These are phyloP conservation scores for Bathynomus jamesi DNA, from an alignment of 1,140 invertebrate genomes.

Conservation along the genomic window DNA sequence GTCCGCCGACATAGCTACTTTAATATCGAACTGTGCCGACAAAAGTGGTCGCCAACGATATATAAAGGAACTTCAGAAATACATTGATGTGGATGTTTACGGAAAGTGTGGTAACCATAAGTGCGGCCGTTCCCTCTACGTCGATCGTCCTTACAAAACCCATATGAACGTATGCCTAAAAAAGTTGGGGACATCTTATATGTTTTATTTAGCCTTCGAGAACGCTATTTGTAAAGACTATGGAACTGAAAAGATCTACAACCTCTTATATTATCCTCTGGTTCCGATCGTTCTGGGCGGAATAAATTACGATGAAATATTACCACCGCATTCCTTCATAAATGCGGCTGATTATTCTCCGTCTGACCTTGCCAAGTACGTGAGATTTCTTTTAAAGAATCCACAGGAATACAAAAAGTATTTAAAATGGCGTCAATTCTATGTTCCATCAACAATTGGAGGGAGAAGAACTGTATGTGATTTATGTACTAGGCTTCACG, in stretches of 20 bases:
- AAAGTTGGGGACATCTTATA: constrained; percentile 35
- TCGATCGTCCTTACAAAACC: constrained; percentile 5
- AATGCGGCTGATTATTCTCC: constrained; percentile 17
- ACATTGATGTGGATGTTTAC: constrained; percentile 86
- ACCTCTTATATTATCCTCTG: constrained; percentile 33
- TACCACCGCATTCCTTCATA: constrained; percentile 24
- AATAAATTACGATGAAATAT: constrained; percentile 11
- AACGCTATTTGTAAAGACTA: constrained; percentile 47
- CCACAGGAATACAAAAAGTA: constrained; percentile 29
- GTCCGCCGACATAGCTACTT: constrained; percentile 78
- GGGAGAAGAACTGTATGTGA: constrained; percentile 30
- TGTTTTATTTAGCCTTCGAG: constrained; percentile 47
- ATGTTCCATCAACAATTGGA: constrained; percentile 39
- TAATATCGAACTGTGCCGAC: constrained; percentile 91
- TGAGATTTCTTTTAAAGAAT: constrained; percentile 38
- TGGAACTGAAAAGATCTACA: constrained; percentile 46
- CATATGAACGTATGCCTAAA: constrained; percentile 35
- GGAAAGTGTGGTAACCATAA: constrained; percentile 76
- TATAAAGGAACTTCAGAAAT: constrained; percentile 71
- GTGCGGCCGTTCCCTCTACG: constrained; percentile 46
- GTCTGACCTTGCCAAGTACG: constrained; percentile 28
- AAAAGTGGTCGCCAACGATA: constrained; percentile 77
- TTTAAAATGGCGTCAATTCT: constrained; percentile 33
- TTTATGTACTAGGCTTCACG: constrained; percentile 32
- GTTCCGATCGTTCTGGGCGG: constrained; percentile 26